Conservation (phyloP, 2,113 vertebrate species). For the Nettapus auritus region DNA sequence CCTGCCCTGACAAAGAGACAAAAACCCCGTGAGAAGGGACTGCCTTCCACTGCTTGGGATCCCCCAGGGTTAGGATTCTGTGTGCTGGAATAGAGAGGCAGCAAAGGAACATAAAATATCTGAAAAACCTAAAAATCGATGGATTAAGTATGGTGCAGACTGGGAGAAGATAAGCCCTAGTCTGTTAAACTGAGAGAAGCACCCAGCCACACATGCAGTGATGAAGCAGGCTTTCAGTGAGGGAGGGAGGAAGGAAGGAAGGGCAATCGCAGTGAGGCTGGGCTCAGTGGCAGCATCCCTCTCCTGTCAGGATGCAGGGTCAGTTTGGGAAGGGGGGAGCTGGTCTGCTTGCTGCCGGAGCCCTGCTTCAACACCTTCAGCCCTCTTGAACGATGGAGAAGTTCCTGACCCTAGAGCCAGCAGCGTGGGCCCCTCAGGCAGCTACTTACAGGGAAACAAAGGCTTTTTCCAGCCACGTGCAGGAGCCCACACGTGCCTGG, state of each 20-base stretch:
- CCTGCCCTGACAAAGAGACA: not conserved
- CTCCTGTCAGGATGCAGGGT: too few species aligned
- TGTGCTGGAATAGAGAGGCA: not conserved
- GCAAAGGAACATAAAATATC: not conserved
- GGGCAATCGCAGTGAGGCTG: not conserved
- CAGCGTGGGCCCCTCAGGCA: not conserved
- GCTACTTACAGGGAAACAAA: not conserved
- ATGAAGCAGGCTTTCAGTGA: not conserved
- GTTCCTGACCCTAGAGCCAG: not conserved
- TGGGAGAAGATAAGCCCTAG: not conserved
- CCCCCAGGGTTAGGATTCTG: not conserved
- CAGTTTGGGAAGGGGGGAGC: too few species aligned
- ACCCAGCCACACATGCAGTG: not conserved
- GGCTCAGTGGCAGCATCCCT: too few species aligned
- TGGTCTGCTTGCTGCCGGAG: not conserved
- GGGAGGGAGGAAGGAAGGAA: too few species aligned
- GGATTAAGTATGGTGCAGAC: not conserved
- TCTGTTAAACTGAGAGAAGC: not conserved
- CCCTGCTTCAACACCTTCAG: accelerated
- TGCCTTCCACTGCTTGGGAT: not conserved
- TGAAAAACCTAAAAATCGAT: not conserved
- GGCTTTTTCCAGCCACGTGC: not conserved
- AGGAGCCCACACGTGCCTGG: accelerated
- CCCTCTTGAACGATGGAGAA: not conserved
- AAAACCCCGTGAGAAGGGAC: not conserved